Base-by-base conservation (phyloP, 2,888 invertebrate species). In the Cataglyphis cursor region DNA sequence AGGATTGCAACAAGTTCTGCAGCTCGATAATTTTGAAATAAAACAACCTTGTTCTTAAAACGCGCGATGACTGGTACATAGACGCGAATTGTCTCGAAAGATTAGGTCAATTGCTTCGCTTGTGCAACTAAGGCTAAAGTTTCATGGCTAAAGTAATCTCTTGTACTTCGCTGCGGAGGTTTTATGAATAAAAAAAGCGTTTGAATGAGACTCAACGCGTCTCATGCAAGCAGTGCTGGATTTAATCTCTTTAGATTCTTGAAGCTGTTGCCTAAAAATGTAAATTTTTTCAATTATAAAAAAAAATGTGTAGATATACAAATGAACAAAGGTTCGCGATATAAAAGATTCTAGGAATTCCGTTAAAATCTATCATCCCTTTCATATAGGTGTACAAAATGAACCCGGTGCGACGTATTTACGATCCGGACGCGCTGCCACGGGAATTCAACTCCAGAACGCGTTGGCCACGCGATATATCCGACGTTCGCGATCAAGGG, bases 391-490 rank as follows among this genome's bases (percentile, higher is more conserved):
- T 94, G 0, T 89, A 90, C 64, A 91, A 89, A 38, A 96, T 97
- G 96, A 96, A 95, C 28, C 95, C 97, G 0, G 95, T 97, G 4
- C 95, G 95, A 66, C 94, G 95, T 61, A 95, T 96, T 81, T 96
- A 97, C 94, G 96, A 96, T 89, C 96, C 96, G 0, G 94, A 95
- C 0, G 89, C 93, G 0, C 95, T 98, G 87, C 98, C 98, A 0
- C 93, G 93, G 18, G 93, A 96, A 61, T 99, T 99, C 94, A 98
- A 99, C 93, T 96, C 98, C 0, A 95, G 97, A 18, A 94, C 95
- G 0, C 96, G 96, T 73, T 99, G 99, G 99, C 96, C 96, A 0
- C 95, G 96, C 1, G 96, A 96, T 90, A 97, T 99, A 73, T 96
- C 97, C 0, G 96, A 96, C 0, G 95, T 97, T 5, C 95, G 96